Conservation (phyloP, 2,113 vertebrate genomes). For the Diadophis punctatus region DNA sequence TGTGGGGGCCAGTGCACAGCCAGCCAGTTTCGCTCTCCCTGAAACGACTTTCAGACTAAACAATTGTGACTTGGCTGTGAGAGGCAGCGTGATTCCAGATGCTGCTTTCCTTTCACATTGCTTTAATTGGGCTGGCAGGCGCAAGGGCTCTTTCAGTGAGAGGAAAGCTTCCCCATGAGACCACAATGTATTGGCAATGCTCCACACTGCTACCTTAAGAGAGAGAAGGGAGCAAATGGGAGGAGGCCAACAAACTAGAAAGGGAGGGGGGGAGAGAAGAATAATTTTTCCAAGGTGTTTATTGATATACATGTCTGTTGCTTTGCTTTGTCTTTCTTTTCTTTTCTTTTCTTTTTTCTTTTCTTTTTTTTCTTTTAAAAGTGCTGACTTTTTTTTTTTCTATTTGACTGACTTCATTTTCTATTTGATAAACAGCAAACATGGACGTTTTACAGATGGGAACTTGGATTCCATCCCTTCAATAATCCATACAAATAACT, state of each 20-base stretch:
- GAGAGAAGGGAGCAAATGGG: constrained; percentile 62
- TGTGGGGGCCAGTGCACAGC: constrained; percentile 74
- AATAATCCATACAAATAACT: background rate
- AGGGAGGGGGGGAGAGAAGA: constrained; percentile 22
- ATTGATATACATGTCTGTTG: constrained; percentile 64
- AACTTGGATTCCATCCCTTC: background rate
- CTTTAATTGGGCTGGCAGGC: constrained; percentile 87
- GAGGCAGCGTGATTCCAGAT: constrained; percentile 92
- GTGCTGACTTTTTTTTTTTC: constrained; percentile 44
- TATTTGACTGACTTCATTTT: too few species aligned
- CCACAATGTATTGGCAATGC: constrained; percentile 72
- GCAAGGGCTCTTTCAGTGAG: constrained; percentile 78
- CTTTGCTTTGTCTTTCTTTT: background rate
- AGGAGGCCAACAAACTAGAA: constrained; percentile 45
- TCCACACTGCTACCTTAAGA: constrained; percentile 70
- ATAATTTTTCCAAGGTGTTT: constrained; percentile 64
- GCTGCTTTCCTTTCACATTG: constrained; percentile 77
- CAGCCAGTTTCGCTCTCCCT: constrained; percentile 70
- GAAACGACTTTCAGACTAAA: constrained; percentile 93
- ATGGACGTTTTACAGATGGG: fast-evolving
- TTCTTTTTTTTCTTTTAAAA: constrained; percentile 44
- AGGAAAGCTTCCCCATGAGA: constrained; percentile 73
- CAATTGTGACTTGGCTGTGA: constrained; percentile 95
- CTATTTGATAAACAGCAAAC: fast-evolving
- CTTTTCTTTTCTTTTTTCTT: too few species aligned